Conservation (phyloP, 2,113 vertebrate species). For the Callipepla squamata region DNA sequence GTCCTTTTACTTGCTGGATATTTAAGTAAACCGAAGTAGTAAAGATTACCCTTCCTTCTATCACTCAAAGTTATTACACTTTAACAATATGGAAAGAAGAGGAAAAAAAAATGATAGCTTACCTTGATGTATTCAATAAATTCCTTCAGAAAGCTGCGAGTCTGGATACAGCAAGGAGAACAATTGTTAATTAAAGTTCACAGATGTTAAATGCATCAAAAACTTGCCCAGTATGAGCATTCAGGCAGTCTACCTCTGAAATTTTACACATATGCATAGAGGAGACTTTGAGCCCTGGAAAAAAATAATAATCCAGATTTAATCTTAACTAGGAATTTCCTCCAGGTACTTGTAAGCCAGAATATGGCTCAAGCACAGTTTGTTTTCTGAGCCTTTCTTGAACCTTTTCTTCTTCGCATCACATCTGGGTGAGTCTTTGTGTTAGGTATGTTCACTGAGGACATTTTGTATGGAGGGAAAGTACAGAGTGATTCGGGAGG, state of each 20-base stretch:
- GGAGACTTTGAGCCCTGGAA: not conserved
- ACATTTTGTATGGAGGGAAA: not conserved
- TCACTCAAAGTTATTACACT: not conserved
- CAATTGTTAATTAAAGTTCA: not conserved
- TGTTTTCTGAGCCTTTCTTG: not conserved
- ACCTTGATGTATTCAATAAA: slow-evolving; percentile 94
- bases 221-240: not conserved
- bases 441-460: not conserved
- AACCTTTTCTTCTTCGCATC: not conserved
- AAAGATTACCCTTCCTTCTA: not conserved
- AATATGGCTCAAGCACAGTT: not conserved
- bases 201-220: not conserved
- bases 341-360: not conserved
- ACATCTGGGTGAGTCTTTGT: not conserved
- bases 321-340: not conserved
- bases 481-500: not conserved
- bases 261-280: not conserved
- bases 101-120: slow-evolving; percentile 10
- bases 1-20: not conserved
- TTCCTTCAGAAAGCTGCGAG: slow-evolving; percentile 88
- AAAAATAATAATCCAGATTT: not conserved
- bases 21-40: not conserved
- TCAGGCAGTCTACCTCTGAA: not conserved
- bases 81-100: not conserved
- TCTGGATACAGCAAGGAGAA: slow-evolving; percentile 77